Base-by-base conservation (phyloP, 2,113 vertebrate genomes). In the Probosciger aterrimus region DNA sequence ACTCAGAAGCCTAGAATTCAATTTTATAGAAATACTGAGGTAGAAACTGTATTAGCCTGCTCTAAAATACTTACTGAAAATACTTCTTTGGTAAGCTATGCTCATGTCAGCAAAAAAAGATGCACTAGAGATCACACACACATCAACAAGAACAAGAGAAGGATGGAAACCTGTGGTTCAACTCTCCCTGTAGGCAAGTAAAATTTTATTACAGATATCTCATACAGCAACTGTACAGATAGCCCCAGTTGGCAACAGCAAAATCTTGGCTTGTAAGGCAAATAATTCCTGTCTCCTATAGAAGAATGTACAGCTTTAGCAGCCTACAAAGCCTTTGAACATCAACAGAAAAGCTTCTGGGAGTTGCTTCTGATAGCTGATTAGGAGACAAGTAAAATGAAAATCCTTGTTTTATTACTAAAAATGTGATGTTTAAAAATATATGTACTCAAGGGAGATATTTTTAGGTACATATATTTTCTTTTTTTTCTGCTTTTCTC, bases 121-220 rank as follows among this genome's bases (percentile, higher is more conserved):
- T 88, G 44, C 96, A 95, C 94, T 90, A 94, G 95, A 97, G 96
- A 97, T 96, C 96, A 67, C 74, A 95, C 71, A 91, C 71, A 93
- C 70, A 94, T 95, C 86, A 96, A 95, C 69, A 88, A 62, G 57
- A 91, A 69, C 82, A 84, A 88, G 89, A 90, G 95, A 93, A 95
- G 86, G 89, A 96, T 90, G 88, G 81, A 96, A 96, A 96, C 92
- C 63, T 95, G 88, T 96, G 95, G 94, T 97, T 97, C 97, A 94
- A 37, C 86, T 90, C 84, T 97, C 96, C 95, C 97, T 43, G 24
- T 47, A 97, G 97, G 95, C 92, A 82, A 97, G 93, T 95, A 93
- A 95, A 95, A 93, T 94, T 97, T 97, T 97, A 96, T 98, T 97
- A 97, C 92, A 97, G 88, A 82, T 97, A 90, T 87, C 95, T 97